Percentiles rank a stretch among this genome's conserved stretches.
Evolutionary conservation across 2,113 vertebrate genomes (phyloP).

Genomic region (Acanthisitta chloris): DNA sequence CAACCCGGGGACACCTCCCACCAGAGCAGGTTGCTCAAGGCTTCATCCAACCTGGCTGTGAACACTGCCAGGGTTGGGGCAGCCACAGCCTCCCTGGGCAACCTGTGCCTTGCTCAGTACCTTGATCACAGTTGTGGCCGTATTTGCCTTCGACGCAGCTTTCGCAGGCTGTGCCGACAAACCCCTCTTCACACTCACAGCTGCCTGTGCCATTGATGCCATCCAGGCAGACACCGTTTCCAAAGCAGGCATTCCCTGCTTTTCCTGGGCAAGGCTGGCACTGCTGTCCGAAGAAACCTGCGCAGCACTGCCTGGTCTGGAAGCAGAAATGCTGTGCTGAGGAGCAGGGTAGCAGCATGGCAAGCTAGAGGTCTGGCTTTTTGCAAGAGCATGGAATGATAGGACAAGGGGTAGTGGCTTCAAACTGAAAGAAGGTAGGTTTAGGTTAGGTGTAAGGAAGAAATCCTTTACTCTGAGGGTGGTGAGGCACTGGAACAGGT

Average conservation of each 20-base stretch:
- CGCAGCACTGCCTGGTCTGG: constrained; percentile 83
- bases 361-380: fast-evolving
- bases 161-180: constrained; percentile 86
- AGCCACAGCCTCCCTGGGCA: no score
- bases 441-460: not conserved
- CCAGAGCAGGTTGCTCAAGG: no score
- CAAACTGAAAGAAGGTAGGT: not conserved
- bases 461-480: not conserved
- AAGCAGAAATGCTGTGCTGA: not conserved
- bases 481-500: not conserved
- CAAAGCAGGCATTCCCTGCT: constrained; percentile 72
- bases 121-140: constrained; percentile 87
- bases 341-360: no score
- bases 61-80: no score
- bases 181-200: constrained; percentile 80
- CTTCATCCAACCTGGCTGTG: no score
- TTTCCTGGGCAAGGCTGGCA: constrained; percentile 88
- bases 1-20: no score
- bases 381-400: fast-evolving
- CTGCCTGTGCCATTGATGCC: constrained; percentile 80
- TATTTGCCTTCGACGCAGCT: constrained; percentile 79
- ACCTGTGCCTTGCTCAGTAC: no score
- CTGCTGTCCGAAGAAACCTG: constrained; percentile 84
- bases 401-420: not conserved
- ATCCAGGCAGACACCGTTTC: constrained; percentile 84